Percentiles rank a stretch among this genome's conserved stretches.
Evolutionary conservation across 1,140 invertebrate species (phyloP).

Genomic region (Drosophila serrata): DNA sequence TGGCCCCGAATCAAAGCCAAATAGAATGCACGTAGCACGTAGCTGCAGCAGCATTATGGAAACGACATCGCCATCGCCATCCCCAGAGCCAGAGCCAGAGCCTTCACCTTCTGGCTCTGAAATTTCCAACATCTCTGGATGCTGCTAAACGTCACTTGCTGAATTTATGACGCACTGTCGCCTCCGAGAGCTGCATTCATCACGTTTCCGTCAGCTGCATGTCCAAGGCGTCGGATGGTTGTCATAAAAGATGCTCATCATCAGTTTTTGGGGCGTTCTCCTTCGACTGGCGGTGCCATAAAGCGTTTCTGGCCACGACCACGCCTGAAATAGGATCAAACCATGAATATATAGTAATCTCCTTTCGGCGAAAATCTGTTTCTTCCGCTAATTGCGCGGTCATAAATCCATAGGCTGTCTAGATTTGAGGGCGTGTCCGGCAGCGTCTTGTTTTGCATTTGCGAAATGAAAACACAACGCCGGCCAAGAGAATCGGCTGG

Average conservation of each 20-base stretch:
- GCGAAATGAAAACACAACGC: slow-evolving; percentile 74
- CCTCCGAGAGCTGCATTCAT: slow-evolving; percentile 66
- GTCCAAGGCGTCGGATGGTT: slow-evolving; percentile 68
- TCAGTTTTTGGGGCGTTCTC: slow-evolving; percentile 41
- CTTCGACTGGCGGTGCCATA: slow-evolving; percentile 28
- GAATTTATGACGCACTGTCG: slow-evolving; percentile 70
- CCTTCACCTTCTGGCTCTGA: slow-evolving; percentile 30
- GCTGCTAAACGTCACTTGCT: slow-evolving; percentile 43
- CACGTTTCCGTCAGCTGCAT: slow-evolving; percentile 69
- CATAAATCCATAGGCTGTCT: slow-evolving; percentile 68
- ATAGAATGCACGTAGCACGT: slow-evolving; percentile 65
- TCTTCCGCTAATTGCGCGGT: slow-evolving; percentile 64
- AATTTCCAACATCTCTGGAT: slow-evolving; percentile 9
- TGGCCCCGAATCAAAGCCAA: slow-evolving; percentile 45
- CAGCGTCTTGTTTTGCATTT: slow-evolving; percentile 78
- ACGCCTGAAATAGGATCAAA: slow-evolving; percentile 28
- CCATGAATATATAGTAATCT: slow-evolving; percentile 39
- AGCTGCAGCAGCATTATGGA: slow-evolving; percentile 41
- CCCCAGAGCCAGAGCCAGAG: slow-evolving; percentile 19
- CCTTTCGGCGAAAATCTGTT: slow-evolving; percentile 29
- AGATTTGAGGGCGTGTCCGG: slow-evolving; percentile 59
- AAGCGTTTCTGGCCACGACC: slow-evolving; percentile 50
- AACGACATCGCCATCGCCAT: slow-evolving; percentile 23
- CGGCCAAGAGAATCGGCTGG: slow-evolving; percentile 48
- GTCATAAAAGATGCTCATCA: slow-evolving; percentile 80